phyloP scores from a whole-genome alignment of 2,797 vertebrate species.

The Macropus fuliginosus region DNA sequence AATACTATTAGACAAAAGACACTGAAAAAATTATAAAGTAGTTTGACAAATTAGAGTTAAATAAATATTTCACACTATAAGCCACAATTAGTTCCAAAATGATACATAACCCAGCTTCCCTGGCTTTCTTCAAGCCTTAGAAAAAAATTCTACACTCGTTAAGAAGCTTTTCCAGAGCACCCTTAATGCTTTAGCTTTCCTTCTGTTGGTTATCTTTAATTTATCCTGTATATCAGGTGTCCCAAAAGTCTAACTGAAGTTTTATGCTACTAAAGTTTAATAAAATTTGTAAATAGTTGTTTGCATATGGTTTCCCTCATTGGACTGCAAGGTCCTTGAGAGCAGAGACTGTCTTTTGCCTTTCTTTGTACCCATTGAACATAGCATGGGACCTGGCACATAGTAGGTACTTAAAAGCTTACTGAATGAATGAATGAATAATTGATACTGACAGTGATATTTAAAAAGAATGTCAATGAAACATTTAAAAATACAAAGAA shows the following conservation, averaged over 20 bases:
- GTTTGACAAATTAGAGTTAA: neutral
- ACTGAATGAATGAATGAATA: neutral
- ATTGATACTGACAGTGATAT: neutral
- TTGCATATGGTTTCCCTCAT: neutral
- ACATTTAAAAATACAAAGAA: neutral
- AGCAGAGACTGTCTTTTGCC: neutral
- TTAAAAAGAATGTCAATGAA: neutral
- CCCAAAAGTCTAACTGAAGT: neutral
- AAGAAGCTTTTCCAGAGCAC: neutral
- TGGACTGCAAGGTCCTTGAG: neutral
- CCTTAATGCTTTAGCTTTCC: neutral
- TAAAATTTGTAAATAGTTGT: neutral
- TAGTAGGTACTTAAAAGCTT: neutral
- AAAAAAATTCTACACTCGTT: neutral
- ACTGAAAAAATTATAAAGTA: neutral
- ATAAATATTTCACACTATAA: neutral
- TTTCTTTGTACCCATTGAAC: too few relatives aligned
- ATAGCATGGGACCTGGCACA: neutral
- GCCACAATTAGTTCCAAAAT: neutral
- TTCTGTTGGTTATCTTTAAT: neutral
- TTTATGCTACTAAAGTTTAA: neutral
- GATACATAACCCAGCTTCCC: neutral
- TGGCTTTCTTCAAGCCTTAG: neutral
- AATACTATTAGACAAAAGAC: neutral
- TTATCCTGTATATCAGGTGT: neutral